Evolutionary conservation across 2,113 vertebrate species (phyloP).

Genomic region (Malurus elegans): DNA sequence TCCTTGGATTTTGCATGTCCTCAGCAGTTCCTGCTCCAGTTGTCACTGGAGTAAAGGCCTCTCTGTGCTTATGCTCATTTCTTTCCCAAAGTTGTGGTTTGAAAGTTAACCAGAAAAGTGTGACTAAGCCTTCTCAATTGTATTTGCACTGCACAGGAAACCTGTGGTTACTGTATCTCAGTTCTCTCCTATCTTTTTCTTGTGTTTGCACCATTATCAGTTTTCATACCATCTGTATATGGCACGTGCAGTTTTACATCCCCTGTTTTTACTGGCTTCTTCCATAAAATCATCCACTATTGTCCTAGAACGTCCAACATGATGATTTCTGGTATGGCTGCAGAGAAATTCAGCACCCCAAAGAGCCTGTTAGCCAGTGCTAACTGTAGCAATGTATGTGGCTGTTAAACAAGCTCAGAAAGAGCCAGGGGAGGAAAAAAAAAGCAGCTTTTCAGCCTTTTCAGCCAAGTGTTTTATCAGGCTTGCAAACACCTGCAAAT

Average conservation of each 20-base stretch:
- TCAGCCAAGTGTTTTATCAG: neutral
- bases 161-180: neutral
- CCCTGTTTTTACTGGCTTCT: accelerated
- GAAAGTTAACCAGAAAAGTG: neutral
- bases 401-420: neutral
- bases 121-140: neutral
- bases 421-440: neutral
- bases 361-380: neutral
- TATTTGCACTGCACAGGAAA: neutral
- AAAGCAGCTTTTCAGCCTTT: neutral
- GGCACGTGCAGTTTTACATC: neutral
- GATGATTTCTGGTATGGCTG: accelerated
- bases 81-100: neutral
- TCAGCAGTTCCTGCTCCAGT: neutral
- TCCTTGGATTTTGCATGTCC: accelerated
- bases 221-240: accelerated
- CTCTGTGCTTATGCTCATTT: neutral
- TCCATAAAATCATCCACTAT: accelerated
- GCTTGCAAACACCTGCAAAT: slow-evolving; percentile 39
- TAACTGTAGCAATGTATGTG: neutral
- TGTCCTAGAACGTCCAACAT: neutral
- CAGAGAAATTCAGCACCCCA: neutral
- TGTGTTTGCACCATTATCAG: neutral
- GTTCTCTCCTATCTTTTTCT: neutral
- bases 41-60: neutral